phyloP scores from a whole-genome alignment of 2,113 vertebrate species.

The Chamaea fasciata region DNA sequence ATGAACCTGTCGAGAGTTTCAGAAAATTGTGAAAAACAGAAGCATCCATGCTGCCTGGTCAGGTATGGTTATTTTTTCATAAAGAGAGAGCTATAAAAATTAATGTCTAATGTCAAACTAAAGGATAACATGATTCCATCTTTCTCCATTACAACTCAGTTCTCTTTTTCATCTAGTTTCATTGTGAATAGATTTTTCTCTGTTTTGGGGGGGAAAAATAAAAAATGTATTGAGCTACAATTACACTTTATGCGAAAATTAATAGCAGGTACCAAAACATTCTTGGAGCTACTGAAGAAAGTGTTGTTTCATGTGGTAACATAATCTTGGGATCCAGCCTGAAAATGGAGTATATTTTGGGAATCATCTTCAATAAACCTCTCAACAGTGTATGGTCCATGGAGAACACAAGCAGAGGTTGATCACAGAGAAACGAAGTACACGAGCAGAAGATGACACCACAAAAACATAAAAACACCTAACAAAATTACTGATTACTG shows the following conservation, averaged over 20 bases:
- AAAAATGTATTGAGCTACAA: neutral
- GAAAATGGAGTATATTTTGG: neutral
- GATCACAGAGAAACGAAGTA: accelerated
- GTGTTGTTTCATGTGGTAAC: neutral
- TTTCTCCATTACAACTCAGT: neutral
- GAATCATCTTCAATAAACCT: neutral
- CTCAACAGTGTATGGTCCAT: accelerated
- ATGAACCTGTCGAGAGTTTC: neutral
- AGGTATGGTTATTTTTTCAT: neutral
- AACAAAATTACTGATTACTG: neutral
- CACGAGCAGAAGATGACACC: neutral
- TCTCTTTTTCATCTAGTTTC: neutral
- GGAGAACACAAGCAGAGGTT: neutral
- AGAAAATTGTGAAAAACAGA: neutral
- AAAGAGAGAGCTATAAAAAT: neutral
- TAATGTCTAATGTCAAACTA: neutral
- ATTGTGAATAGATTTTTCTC: neutral
- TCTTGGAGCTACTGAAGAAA: neutral
- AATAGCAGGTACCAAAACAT: neutral
- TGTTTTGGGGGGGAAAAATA: neutral
- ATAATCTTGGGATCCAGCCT: neutral
- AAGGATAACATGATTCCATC: neutral
- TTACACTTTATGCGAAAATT: neutral
- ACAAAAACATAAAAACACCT: neutral
- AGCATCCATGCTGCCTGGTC: neutral